phyloP scores from a whole-genome alignment of 1,140 invertebrate species.

The Ostrea edulis region DNA sequence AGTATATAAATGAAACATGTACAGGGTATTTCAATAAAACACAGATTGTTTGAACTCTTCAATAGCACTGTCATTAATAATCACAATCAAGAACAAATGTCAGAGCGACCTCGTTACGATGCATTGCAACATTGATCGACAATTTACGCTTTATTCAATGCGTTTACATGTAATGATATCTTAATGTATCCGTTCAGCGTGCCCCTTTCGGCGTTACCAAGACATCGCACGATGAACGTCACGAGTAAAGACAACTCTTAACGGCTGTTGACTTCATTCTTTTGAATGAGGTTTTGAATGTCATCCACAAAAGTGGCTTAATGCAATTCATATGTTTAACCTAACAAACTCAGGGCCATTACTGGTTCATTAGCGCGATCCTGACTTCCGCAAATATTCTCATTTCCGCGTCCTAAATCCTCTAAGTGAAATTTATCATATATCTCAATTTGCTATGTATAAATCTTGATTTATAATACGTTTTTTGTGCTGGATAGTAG shows the following conservation, averaged over 20 bases:
- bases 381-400: neutral
- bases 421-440: no score
- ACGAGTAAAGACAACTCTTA: neutral
- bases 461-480: neutral
- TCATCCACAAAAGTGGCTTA: neutral
- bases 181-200: neutral
- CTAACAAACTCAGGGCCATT: neutral
- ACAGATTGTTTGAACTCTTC: neutral
- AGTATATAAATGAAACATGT: no score
- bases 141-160: neutral
- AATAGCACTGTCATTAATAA: neutral
- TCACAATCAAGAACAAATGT: neutral
- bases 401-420: neutral
- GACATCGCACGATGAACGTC: neutral
- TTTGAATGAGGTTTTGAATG: neutral
- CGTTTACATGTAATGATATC: neutral
- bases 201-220: neutral
- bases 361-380: neutral
- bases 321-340: neutral
- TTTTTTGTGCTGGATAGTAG: no score
- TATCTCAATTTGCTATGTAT: neutral
- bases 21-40: no score
- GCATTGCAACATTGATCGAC: neutral
- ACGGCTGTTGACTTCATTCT: neutral
- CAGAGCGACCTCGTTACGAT: neutral